Conservation (phyloP, 2,113 vertebrate genomes). For the Nanger granti region DNA sequence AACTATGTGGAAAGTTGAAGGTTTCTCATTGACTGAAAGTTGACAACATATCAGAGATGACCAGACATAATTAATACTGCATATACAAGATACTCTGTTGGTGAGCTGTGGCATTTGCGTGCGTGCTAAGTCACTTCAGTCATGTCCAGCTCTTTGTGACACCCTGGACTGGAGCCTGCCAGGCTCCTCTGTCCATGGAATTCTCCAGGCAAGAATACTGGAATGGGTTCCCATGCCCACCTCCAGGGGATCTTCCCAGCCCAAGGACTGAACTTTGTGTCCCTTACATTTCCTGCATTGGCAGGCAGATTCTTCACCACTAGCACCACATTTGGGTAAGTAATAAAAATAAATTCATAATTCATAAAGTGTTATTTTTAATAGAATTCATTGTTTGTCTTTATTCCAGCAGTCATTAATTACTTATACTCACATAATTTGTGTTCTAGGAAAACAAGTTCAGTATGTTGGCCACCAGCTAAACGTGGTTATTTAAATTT, state of each 20-base stretch:
- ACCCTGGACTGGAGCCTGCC: not conserved
- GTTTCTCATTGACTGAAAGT: not conserved
- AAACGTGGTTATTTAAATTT: not conserved
- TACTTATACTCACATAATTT: not conserved
- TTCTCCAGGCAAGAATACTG: not conserved
- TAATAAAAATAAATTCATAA: not conserved
- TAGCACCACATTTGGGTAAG: not conserved
- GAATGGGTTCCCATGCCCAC: not conserved
- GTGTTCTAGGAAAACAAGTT: not conserved
- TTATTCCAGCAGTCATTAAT: not conserved
- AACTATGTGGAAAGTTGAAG: not conserved
- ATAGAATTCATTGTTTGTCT: not conserved
- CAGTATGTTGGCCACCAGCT: not conserved
- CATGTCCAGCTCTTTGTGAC: not conserved
- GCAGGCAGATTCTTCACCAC: not conserved
- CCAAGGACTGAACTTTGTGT: not conserved
- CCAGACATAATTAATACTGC: not conserved
- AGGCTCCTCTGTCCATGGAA: not conserved
- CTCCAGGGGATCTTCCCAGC: not conserved
- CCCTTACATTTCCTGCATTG: not conserved
- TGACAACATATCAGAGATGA: not conserved
- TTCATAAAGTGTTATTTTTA: not conserved
- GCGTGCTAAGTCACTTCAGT: rapidly evolving
- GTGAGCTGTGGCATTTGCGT: not conserved
- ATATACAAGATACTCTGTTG: not conserved